Percentiles rank a stretch among this genome's conserved stretches.
Conservation (phyloP, 2,113 vertebrate species). For the Danio rerio region DNA sequence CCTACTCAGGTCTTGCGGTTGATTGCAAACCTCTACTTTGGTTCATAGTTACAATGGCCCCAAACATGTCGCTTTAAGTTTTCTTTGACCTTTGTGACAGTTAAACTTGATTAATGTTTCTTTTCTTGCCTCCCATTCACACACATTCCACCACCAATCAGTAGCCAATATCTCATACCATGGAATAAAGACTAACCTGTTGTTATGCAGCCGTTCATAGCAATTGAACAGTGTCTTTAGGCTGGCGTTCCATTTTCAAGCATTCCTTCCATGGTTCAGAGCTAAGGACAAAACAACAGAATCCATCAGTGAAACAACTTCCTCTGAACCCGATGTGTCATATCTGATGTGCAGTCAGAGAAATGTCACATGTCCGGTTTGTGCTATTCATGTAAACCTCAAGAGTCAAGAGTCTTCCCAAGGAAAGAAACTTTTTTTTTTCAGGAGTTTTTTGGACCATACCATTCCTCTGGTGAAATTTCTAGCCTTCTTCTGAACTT, state of each 20-base stretch:
- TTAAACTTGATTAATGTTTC: constrained; percentile 35
- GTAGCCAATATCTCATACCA: constrained; percentile 10
- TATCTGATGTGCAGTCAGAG: constrained; percentile 28
- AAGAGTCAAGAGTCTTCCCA: neutral
- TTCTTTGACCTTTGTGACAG: constrained; percentile 9
- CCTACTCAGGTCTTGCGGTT: too few relatives aligned
- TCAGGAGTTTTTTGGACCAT: too few relatives aligned
- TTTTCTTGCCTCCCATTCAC: neutral
- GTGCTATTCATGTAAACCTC: constrained; percentile 35
- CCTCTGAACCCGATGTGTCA: constrained; percentile 37
- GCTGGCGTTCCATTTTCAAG: constrained; percentile 41
- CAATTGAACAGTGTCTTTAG: constrained; percentile 36
- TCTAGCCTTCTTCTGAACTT: too few relatives aligned
- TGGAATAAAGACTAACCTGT: constrained; percentile 36
- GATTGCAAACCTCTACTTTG: neutral
- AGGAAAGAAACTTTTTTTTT: neutral
- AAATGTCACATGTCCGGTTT: constrained; percentile 39
- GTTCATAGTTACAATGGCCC: neutral
- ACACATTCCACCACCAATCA: constrained; percentile 40
- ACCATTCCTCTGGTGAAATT: too few relatives aligned
- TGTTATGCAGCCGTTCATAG: constrained; percentile 33
- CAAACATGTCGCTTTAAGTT: neutral
- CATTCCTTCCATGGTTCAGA: constrained; percentile 57
- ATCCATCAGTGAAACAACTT: constrained; percentile 54
- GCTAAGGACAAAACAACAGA: constrained; percentile 50